Conservation (phyloP, 1,140 invertebrate genomes). For the Lineus longissimus region DNA sequence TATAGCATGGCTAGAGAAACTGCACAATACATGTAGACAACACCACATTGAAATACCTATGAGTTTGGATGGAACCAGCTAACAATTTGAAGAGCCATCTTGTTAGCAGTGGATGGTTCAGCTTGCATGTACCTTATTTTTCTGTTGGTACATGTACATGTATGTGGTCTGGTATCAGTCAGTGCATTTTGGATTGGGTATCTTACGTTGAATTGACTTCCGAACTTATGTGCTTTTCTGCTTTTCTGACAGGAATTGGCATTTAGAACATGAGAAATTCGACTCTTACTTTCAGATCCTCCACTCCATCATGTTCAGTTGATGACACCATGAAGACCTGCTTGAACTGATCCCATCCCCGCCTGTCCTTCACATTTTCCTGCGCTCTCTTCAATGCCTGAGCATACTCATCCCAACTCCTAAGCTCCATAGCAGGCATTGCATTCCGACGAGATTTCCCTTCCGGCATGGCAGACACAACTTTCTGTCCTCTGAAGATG, state of each 20-base stretch:
- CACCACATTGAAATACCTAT: neutral
- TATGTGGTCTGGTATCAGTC: too few relatives aligned
- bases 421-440: neutral
- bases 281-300: conserved; percentile 68
- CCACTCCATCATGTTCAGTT: conserved; percentile 70
- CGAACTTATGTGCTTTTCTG: too few relatives aligned
- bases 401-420: conserved; percentile 19
- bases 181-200: too few relatives aligned
- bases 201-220: too few relatives aligned
- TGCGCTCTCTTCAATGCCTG: conserved; percentile 16
- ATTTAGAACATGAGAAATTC: too few relatives aligned
- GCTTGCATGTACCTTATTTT: too few relatives aligned
- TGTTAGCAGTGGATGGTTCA: too few relatives aligned
- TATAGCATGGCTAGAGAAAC: neutral
- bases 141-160: too few relatives aligned
- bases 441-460: neutral
- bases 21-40: neutral
- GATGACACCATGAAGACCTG: conserved; percentile 88
- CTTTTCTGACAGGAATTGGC: too few relatives aligned
- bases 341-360: conserved; percentile 71
- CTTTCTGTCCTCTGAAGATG: too few relatives aligned
- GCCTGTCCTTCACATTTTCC: conserved; percentile 30
- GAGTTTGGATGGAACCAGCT: neutral
- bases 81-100: too few relatives aligned
- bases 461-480: neutral